Evolutionary conservation across 2,888 invertebrate genomes (phyloP).

Genomic region (Carcina quercana): DNA sequence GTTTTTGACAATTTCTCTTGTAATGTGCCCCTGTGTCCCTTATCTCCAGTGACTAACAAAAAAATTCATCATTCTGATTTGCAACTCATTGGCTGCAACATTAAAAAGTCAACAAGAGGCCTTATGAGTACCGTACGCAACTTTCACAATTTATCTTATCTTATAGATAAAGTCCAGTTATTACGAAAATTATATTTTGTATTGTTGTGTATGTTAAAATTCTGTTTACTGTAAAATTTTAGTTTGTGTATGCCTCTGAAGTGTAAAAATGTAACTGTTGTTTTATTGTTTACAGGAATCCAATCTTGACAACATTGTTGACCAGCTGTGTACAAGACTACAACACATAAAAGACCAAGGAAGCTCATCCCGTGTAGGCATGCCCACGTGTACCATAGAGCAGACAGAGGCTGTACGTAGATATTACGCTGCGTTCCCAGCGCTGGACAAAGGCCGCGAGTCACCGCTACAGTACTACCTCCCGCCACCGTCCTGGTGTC

Average conservation of each 20-base stretch:
- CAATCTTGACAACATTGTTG: constrained; percentile 87
- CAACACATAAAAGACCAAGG: constrained; percentile 77
- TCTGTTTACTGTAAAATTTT: too few relatives aligned
- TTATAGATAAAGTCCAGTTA: not conserved
- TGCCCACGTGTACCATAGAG: constrained; percentile 65
- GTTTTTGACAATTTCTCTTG: too few relatives aligned
- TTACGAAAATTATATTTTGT: not conserved
- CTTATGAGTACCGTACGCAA: too few relatives aligned
- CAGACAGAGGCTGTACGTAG: constrained; percentile 81
- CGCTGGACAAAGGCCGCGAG: constrained; percentile 72
- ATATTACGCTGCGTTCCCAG: constrained; percentile 86
- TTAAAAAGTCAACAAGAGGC: too few relatives aligned
- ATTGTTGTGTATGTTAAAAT: too few relatives aligned
- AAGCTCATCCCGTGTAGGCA: constrained; percentile 60
- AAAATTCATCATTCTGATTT: too few relatives aligned
- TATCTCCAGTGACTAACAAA: too few relatives aligned
- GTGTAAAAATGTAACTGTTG: too few relatives aligned
- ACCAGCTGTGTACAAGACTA: constrained; percentile 86
- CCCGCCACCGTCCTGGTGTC: constrained; percentile 65
- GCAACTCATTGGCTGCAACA: too few relatives aligned
- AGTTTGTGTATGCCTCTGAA: not conserved
- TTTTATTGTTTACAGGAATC: constrained; percentile 76
- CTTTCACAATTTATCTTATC: too few relatives aligned
- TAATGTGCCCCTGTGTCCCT: too few relatives aligned
- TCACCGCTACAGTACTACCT: constrained; percentile 58